phyloP scores from a whole-genome alignment of 1,140 invertebrate genomes.

The Parapsyche elsis region DNA sequence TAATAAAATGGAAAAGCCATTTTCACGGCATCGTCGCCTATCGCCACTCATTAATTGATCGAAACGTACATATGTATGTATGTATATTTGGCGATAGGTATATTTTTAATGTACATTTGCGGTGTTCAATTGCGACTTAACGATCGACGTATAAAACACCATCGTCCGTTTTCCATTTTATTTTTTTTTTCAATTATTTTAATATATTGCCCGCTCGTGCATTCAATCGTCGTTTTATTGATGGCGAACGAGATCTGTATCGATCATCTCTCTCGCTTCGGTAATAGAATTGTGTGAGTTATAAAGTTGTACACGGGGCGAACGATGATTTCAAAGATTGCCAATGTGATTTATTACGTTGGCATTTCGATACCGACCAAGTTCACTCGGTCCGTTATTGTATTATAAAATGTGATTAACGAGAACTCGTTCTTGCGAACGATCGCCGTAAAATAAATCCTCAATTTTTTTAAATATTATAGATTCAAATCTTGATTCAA shows the following conservation, averaged over 20 bases:
- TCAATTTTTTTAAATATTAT: too few relatives aligned
- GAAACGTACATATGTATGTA: too few relatives aligned
- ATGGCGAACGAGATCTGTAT: conserved; percentile 9
- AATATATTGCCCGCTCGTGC: too few relatives aligned
- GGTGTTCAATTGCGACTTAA: too few relatives aligned
- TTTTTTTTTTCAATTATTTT: too few relatives aligned
- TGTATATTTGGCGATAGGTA: too few relatives aligned
- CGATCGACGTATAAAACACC: too few relatives aligned
- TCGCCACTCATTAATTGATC: too few relatives aligned
- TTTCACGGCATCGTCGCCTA: too few relatives aligned
- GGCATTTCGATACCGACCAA: conserved; percentile 3
- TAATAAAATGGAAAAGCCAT: not conserved
- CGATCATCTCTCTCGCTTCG: not conserved
- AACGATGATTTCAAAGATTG: conserved; percentile 15
- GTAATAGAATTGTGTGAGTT: conserved; percentile 19
- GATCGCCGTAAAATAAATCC: not conserved
- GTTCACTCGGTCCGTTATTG: conserved; percentile 15
- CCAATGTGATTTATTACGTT: conserved; percentile 11
- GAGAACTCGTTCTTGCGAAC: not conserved
- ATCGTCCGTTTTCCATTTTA: too few relatives aligned
- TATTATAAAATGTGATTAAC: conserved; percentile 26
- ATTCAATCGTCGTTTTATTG: not conserved
- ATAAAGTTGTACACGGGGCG: not conserved
- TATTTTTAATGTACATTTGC: too few relatives aligned
- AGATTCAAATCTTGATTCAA: too few relatives aligned